Conservation (phyloP, 2,797 vertebrate genomes). For the Danionella dracula region DNA sequence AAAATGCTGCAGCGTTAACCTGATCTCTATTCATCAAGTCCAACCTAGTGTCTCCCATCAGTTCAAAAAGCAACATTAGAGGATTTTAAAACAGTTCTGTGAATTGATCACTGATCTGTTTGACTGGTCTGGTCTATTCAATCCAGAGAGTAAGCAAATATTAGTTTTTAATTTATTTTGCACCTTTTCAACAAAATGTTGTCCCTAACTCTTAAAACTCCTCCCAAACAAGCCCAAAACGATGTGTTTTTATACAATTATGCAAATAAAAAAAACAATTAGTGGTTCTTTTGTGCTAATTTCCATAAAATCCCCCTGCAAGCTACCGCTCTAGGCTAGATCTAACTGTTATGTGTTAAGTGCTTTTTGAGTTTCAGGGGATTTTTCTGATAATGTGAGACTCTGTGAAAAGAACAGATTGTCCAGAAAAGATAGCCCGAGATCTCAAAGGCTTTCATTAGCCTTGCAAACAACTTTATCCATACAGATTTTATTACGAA, state of each 20-base stretch:
- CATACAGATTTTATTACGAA: conserved; percentile 10
- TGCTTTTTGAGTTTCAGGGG: conserved; percentile 4
- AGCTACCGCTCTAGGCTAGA: neutral
- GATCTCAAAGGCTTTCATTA: neutral
- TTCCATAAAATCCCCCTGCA: too few species aligned
- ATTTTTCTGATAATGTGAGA: conserved; percentile 14
- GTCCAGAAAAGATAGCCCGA: neutral
- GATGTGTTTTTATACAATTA: too few species aligned
- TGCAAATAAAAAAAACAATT: too few species aligned
- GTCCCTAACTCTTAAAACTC: neutral
- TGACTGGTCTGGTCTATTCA: conserved; percentile 42
- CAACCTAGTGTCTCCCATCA: too few species aligned
- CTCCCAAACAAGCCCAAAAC: neutral
- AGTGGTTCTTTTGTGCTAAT: too few species aligned
- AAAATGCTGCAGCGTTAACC: too few species aligned
- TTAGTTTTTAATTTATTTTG: neutral
- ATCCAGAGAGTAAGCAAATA: conserved; percentile 15
- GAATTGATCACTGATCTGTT: conserved; percentile 36
- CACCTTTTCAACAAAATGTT: neutral
- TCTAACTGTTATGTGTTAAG: conserved; percentile 16
- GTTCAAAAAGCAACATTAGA: too few species aligned
- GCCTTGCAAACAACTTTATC: conserved; percentile 17
- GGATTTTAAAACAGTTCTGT: too few species aligned
- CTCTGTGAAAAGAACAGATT: conserved; percentile 5
- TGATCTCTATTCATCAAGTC: too few species aligned